Base-by-base conservation (phyloP, 2,888 invertebrate species). In the Mayetiola destructor region DNA sequence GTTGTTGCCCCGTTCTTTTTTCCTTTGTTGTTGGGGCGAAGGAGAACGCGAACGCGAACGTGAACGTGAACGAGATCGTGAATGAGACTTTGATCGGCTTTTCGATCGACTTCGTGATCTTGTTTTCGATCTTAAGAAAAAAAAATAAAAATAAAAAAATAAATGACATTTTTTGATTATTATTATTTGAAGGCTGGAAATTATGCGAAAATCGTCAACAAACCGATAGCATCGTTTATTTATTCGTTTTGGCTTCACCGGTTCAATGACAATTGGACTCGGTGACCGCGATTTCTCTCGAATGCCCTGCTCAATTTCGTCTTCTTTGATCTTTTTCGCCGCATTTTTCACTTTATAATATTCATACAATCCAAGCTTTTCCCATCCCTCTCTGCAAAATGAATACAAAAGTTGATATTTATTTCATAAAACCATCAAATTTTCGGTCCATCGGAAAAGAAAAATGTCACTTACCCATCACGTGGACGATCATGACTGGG, bases 261-360 rank as follows among this genome's bases (percentile, higher is more conserved):
- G 81, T 68, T 84, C 80, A 54, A 71, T 48, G n/a, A 83, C 73
- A 64, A 91, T 83, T 0, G 90, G 91, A 60, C 84, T 84, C 0
- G 89, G 88, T 2, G 88, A 85, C 63, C 80, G 80, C 0, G 90
- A 88, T 66, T 77, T 81, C 60, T 80, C 77, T 59, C 90, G 75
- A 54, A 78, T 67, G 16, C 90, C 90, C 56, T 79, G 78, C 20
- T 76, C 76, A 58, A 91, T 81, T 57, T 87, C 85, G 61, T 90
- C 88, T 66, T 91, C 88, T 68, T 91, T 92, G 67, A 85, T 82
- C 67, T 89, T 90, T 63, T 85, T 82, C 2, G 94, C 92, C 59
- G 84, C 80, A 70, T 92, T 89, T 74, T 97, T 99, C 6, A 93
- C 91, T 74, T 93, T 92, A 74, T 92, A 96, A 75, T 94, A 99